Evolutionary conservation across 2,113 vertebrate genomes (phyloP).

Genomic region (Trochalopteron elliotii): DNA sequence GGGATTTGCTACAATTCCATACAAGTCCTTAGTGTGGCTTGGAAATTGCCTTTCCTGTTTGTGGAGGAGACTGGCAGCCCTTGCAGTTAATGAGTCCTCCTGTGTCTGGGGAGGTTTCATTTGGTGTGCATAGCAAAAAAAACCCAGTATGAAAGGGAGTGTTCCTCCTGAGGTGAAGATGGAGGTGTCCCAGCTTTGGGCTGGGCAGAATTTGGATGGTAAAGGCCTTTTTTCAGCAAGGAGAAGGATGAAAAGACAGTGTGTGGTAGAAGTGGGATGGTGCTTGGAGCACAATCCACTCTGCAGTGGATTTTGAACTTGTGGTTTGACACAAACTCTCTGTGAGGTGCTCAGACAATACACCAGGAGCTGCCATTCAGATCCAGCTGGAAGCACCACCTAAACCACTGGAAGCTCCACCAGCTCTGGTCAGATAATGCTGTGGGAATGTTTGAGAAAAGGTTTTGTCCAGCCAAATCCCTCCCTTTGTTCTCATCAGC

Average conservation of each 20-base stretch:
- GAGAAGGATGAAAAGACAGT: neutral
- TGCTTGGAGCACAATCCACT: neutral
- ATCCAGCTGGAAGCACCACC: neutral
- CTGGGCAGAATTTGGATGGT: neutral
- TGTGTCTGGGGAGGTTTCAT: neutral
- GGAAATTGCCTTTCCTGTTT: neutral
- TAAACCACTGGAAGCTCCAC: neutral
- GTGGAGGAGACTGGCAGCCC: neutral
- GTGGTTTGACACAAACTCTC: fast-evolving
- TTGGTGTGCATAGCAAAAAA: neutral
- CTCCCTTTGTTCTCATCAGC: neutral
- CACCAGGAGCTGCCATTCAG: neutral
- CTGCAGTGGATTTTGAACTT: neutral
- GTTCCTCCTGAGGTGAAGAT: neutral
- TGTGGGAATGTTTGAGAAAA: neutral
- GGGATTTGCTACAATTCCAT: neutral
- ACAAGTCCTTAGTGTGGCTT: neutral
- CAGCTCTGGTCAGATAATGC: neutral
- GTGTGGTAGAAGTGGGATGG: neutral
- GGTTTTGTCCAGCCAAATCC: neutral
- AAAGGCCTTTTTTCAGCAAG: neutral
- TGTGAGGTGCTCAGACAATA: neutral
- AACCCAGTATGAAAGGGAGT: fast-evolving
- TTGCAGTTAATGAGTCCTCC: neutral
- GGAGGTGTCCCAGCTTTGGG: neutral